Base-by-base conservation (phyloP, 1,140 invertebrate genomes). In the Hylyphantes graminicola region DNA sequence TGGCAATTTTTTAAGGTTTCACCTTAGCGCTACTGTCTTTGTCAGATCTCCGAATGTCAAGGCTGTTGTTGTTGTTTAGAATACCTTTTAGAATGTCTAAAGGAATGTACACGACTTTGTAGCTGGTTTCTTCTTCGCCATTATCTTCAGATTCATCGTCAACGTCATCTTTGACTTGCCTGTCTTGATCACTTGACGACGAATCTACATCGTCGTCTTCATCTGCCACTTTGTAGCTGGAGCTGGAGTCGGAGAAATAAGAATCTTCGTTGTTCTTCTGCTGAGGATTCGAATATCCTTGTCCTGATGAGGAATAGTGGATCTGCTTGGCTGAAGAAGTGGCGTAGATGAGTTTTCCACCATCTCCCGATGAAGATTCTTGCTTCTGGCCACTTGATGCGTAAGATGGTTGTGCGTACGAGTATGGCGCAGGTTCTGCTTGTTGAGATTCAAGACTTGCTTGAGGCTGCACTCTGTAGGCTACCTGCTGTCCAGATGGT, bases 51-150 rank as follows among this genome's bases (percentile, higher is more conserved):
- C 67, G 76, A 65, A 21, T 53, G 15, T 77, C 74, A n/a, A 76
- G 64, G 12, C 73, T 84, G 73, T 84, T 80, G 35, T 59, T 80
- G 65, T 80, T 76, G n/a, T 64, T 70, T 11, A 84, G 50, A 54
- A 84, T 84, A 48, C 77, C 77, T 67, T 84, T 84, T 11, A 84
- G 17, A n/a, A 84, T 70, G 48, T 84, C 73, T 10, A 84, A 17
- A 19, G 82, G 82, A 70, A 84, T 76, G n/a, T 84, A 84, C 15
- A 84, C 82, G 8, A 84, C 82, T 84, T 84, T 84, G 74, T 84
- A 84, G 21, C 64, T 77, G 13, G 82, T 64, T 54, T 76, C 73
- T 59, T 76, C 81, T 8, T 74, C 61, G 13, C 15, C 72, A 2
- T 61, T 65, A 8, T 83, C 72, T 8, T 83, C 57, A 11, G 48